phyloP scores from a whole-genome alignment of 2,113 vertebrate genomes.

The Callaeas wilsoni region DNA sequence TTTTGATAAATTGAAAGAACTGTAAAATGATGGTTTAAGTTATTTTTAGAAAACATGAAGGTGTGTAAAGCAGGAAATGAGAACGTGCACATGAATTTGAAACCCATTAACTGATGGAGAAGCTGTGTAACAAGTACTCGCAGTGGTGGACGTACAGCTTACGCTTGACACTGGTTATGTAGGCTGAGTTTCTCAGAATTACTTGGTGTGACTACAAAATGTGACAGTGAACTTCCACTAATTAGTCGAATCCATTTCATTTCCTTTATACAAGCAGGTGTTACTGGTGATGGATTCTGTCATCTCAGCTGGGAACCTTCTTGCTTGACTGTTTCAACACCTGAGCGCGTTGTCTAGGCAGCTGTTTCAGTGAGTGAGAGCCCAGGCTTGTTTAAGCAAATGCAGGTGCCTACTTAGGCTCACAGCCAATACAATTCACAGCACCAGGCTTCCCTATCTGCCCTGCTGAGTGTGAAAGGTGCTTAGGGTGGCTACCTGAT shows the following conservation, averaged over 20 bases:
- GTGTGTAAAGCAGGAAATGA: not conserved
- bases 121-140: not conserved
- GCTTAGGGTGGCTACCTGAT: not conserved
- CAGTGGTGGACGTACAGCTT: not conserved
- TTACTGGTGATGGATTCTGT: not conserved
- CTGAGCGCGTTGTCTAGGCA: not conserved
- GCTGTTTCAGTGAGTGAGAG: not conserved
- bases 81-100: not conserved
- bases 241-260: not conserved
- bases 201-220: not conserved
- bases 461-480: not conserved
- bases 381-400: not conserved
- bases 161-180: not conserved
- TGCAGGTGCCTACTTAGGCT: not conserved
- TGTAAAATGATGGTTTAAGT: conserved; percentile 16
- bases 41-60: not conserved
- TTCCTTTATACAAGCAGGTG: not conserved
- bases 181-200: not conserved
- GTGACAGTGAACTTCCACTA: not conserved
- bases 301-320: not conserved
- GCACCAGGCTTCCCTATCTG: not conserved
- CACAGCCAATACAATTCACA: not conserved
- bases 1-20: not conserved
- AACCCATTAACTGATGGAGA: not conserved
- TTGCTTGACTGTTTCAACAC: not conserved